These are phyloP conservation scores for Drosophila chauvacae DNA, from an alignment of 1,140 invertebrate species.

Conservation along the genomic window DNA sequence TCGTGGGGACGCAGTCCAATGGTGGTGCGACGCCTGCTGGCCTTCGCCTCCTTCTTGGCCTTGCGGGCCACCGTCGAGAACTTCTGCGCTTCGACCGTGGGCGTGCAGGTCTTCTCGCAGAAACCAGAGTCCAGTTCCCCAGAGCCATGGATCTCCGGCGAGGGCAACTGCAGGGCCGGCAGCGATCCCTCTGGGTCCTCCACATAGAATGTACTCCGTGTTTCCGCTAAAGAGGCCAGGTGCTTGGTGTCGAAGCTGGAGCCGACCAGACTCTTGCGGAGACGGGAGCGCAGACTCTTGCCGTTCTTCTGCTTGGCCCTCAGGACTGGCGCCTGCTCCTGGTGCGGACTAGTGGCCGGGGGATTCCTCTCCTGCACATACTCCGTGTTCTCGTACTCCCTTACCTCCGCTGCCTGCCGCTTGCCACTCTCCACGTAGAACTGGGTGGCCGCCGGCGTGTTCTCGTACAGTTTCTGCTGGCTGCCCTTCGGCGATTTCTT, in stretches of 20 bases:
- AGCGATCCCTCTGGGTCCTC: slow-evolving; percentile 85
- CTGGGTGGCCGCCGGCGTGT: slow-evolving; percentile 53
- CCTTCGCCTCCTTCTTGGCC: slow-evolving; percentile 68
- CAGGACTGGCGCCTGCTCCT: slow-evolving; percentile 45
- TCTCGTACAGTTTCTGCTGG: slow-evolving; percentile 81
- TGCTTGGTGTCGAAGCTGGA: slow-evolving; percentile 84
- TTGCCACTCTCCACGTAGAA: slow-evolving; percentile 70
- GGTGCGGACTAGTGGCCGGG: neutral
- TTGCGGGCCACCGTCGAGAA: slow-evolving; percentile 70
- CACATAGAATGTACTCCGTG: slow-evolving; percentile 88
- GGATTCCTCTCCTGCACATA: slow-evolving; percentile 56
- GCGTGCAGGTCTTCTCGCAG: slow-evolving; percentile 76
- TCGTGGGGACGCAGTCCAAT: slow-evolving; percentile 75
- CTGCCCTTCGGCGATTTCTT: slow-evolving; percentile 86
- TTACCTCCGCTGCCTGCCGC: slow-evolving; percentile 41
- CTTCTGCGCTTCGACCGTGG: slow-evolving; percentile 60
- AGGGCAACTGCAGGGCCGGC: neutral
- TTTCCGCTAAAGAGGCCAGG: slow-evolving; percentile 66
- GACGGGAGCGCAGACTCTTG: slow-evolving; percentile 85
- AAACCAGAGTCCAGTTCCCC: slow-evolving; percentile 87
- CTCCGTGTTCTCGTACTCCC: slow-evolving; percentile 60
- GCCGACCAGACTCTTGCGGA: slow-evolving; percentile 85
- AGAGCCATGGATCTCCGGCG: slow-evolving; percentile 62
- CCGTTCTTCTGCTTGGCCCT: slow-evolving; percentile 85
- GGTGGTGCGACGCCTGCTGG: slow-evolving; percentile 66